Evolutionary conservation across 35 echinoderm and acorn worm genomes (phyloP).

Genomic region (Lytechinus variegatus): DNA sequence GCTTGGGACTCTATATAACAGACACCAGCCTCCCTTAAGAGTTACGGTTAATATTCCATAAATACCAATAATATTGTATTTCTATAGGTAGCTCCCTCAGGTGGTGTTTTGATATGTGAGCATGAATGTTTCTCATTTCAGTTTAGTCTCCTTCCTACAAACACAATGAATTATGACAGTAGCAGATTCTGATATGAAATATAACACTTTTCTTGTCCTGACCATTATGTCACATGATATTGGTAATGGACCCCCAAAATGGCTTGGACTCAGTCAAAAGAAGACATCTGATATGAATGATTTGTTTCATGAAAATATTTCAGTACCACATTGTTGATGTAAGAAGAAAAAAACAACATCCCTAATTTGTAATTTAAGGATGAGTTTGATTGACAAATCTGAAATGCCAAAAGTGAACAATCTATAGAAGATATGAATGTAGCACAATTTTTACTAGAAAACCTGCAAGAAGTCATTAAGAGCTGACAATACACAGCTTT

Average conservation of each 20-base stretch:
- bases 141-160: background rate
- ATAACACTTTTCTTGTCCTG: background rate
- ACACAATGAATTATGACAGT: background rate
- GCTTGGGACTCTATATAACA: background rate
- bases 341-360: background rate
- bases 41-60: conserved; percentile 28
- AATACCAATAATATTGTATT: conserved; percentile 41
- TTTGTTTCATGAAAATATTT: background rate
- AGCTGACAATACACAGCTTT: background rate
- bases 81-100: background rate
- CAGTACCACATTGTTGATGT: background rate
- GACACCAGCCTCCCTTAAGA: background rate
- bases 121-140: conserved; percentile 19
- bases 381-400: background rate
- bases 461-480: background rate
- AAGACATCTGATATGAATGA: background rate
- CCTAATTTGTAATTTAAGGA: no score
- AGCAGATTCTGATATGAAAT: background rate
- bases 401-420: background rate
- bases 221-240: background rate
- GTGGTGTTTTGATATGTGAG: background rate
- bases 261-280: background rate
- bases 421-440: background rate
- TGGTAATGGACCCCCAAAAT: background rate
- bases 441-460: background rate